Evolutionary conservation across 1,140 invertebrate genomes (phyloP).

Genomic region (Penaeus indicus): DNA sequence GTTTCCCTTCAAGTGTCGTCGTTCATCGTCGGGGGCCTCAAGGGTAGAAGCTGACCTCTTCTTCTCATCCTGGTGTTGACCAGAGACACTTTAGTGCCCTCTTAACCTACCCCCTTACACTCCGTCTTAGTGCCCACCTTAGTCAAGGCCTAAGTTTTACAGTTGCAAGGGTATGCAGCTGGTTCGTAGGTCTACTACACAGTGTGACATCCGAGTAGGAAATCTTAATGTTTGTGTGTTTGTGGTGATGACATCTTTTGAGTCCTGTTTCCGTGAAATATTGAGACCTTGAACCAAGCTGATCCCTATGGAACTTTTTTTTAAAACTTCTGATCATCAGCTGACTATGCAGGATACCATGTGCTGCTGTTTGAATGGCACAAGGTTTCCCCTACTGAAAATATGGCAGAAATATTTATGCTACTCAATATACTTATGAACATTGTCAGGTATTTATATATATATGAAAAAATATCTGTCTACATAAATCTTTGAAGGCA

Average conservation of each 20-base stretch:
- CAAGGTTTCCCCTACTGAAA: conserved; percentile 17
- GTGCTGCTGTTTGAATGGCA: conserved; percentile 8
- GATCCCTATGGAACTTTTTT: too few relatives aligned
- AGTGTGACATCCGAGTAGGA: too few relatives aligned
- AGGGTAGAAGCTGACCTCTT: conserved; percentile 68
- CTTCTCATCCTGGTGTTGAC: conserved; percentile 66
- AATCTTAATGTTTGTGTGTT: too few relatives aligned
- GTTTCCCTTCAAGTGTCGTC: conserved; percentile 70
- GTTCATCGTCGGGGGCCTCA: conserved; percentile 72
- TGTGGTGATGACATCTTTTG: too few relatives aligned
- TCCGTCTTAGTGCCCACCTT: conserved; percentile 1
- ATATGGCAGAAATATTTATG: conserved; percentile 20
- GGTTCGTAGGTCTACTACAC: too few relatives aligned
- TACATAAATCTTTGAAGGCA: not conserved
- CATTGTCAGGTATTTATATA: conserved; percentile 25
- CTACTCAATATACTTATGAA: conserved; percentile 3
- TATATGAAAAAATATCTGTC: conserved; percentile 14
- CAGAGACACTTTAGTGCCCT: conserved; percentile 37
- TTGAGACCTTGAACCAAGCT: too few relatives aligned
- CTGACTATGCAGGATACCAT: conserved; percentile 1
- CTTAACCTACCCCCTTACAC: not conserved
- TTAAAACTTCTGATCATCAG: not conserved
- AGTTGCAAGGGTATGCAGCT: too few relatives aligned
- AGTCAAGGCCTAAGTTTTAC: too few relatives aligned
- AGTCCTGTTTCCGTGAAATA: too few relatives aligned